These are phyloP conservation scores for Glossosoma conforme DNA, from an alignment of 1,140 invertebrate genomes.

Conservation along the genomic window DNA sequence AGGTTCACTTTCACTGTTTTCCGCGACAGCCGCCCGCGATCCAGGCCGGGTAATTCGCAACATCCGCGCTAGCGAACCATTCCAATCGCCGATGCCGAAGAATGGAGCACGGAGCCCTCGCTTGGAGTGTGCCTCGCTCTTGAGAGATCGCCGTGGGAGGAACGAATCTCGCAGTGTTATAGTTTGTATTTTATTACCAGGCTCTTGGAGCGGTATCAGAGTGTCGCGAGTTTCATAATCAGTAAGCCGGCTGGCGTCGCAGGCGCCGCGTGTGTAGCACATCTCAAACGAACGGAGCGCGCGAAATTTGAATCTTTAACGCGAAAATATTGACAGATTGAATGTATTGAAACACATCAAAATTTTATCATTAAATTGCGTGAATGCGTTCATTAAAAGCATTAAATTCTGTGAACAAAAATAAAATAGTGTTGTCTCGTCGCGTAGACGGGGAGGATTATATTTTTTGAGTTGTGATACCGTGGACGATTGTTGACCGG, in stretches of 20 bases:
- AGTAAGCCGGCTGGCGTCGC: conserved; percentile 22
- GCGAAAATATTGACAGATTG: conserved; percentile 24
- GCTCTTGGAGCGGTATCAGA: conserved; percentile 13
- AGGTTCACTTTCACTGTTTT: conserved; percentile 30
- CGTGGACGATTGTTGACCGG: too few species aligned
- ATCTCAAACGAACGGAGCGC: not conserved
- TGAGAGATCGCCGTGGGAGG: conserved; percentile 11
- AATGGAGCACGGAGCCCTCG: not conserved
- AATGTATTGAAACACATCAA: too few species aligned
- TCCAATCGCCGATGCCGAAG: not conserved
- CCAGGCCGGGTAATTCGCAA: not conserved
- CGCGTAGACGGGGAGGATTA: too few species aligned
- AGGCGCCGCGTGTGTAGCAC: conserved; percentile 14
- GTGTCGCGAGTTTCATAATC: conserved; percentile 20
- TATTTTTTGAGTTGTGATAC: too few species aligned
- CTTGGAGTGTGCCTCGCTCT: conserved; percentile 4
- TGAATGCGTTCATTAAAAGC: too few species aligned
- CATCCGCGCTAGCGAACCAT: not conserved
- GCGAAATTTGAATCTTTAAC: not conserved
- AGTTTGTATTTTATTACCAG: conserved; percentile 10
- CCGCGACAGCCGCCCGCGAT: conserved; percentile 5
- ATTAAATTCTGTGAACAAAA: too few species aligned
- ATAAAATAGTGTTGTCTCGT: too few species aligned
- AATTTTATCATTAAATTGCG: too few species aligned
- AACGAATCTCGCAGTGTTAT: conserved; percentile 4